phyloP scores from a whole-genome alignment of 2,797 vertebrate genomes.

The Dendrocincla fuliginosa region DNA sequence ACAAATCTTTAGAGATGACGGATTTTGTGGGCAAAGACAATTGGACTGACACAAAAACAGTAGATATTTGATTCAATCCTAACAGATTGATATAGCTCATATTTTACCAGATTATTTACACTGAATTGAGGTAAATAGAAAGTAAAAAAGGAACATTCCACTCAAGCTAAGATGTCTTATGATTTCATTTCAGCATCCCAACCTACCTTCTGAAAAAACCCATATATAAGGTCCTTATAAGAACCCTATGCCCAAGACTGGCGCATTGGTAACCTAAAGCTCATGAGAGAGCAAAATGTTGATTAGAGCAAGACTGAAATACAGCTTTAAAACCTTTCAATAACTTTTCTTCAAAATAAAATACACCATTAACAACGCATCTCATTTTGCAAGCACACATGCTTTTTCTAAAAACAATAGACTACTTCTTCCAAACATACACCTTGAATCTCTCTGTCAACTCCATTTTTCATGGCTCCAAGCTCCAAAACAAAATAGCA shows the following conservation, averaged over 20 bases:
- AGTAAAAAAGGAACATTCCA: background rate
- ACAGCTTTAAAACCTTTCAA: background rate
- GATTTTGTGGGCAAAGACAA: background rate
- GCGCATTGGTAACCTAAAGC: rapidly evolving
- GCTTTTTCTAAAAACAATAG: background rate
- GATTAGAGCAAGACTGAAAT: background rate
- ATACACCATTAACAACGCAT: background rate
- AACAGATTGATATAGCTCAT: background rate
- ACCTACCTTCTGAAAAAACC: background rate
- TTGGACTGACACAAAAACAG: background rate
- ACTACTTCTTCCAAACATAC: background rate
- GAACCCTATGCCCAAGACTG: background rate
- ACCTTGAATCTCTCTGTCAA: background rate
- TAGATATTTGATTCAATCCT: background rate
- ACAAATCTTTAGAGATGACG: background rate
- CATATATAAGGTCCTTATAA: background rate
- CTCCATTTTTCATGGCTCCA: background rate
- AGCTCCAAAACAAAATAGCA: background rate
- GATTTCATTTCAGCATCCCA: background rate
- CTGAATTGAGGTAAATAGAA: background rate
- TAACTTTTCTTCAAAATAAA: background rate
- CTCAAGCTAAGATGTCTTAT: background rate
- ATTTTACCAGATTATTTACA: background rate
- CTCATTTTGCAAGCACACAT: background rate
- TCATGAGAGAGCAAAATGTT: background rate